A percentile compares a stretch with the other conserved stretches of the same genome.
These are phyloP conservation scores for Gryllus longicercus DNA, from an alignment of 2,888 invertebrate species.

Conservation along the genomic window DNA sequence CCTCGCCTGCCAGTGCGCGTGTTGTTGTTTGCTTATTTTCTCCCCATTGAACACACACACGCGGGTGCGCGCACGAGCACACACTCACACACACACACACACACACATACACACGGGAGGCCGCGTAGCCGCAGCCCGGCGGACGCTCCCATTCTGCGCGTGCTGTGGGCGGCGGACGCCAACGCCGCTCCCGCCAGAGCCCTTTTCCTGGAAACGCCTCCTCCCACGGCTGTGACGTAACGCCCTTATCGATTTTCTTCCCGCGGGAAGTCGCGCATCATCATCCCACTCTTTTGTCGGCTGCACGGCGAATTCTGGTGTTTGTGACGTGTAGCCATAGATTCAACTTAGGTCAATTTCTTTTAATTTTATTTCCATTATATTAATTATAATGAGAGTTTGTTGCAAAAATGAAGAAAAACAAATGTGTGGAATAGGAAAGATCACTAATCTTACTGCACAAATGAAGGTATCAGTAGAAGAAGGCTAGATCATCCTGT, in stretches of 20 bases:
- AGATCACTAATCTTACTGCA: too few relatives aligned
- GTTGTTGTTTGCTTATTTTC: constrained; percentile 36
- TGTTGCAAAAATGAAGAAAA: too few relatives aligned
- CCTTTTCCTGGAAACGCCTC: neutral
- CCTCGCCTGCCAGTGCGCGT: constrained; percentile 21
- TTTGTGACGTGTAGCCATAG: too few relatives aligned
- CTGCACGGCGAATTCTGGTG: too few relatives aligned
- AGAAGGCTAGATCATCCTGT: too few relatives aligned
- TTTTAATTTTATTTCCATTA: too few relatives aligned
- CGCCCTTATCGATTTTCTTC: constrained; percentile 34
- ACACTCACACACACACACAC: neutral
- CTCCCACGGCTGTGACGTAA: constrained; percentile 31
- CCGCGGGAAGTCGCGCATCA: neutral
- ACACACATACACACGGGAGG: constrained; percentile 32
- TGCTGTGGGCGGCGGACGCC: neutral
- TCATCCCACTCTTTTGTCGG: too few relatives aligned
- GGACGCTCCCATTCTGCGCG: too few relatives aligned
- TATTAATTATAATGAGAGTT: too few relatives aligned
- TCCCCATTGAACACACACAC: constrained; percentile 34
- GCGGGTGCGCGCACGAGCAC: constrained; percentile 26
- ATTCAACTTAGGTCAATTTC: too few relatives aligned
- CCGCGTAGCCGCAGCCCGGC: neutral
- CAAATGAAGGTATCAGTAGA: too few relatives aligned
- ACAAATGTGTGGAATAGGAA: too few relatives aligned
- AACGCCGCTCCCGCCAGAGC: constrained; percentile 28